These are phyloP conservation scores for Buteo buteo DNA, from an alignment of 2,113 vertebrate species.

Conservation along the genomic window DNA sequence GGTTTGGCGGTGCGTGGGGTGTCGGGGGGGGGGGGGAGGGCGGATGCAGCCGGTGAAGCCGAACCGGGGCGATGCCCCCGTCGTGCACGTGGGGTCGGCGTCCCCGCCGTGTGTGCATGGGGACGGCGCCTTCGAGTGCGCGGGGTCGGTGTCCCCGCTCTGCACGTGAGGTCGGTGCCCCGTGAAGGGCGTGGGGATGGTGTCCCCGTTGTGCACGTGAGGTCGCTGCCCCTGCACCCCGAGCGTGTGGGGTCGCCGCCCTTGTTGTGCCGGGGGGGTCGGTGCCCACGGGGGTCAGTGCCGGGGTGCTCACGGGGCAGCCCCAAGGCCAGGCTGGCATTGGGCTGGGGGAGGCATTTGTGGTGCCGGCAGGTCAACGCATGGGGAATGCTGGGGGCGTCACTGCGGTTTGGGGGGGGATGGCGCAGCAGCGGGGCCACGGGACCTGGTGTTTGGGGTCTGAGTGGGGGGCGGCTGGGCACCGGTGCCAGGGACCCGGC, in stretches of 20 bases:
- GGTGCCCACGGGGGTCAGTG: not conserved
- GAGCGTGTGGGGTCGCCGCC: not conserved
- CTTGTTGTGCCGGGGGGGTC: not conserved
- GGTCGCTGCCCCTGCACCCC: too few relatives aligned
- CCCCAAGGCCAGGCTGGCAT: not conserved
- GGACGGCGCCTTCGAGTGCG: not conserved
- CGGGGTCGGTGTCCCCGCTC: not conserved
- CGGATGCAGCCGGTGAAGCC: not conserved
- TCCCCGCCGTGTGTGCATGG: too few relatives aligned
- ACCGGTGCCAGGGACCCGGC: not conserved
- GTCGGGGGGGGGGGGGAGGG: rapidly evolving
- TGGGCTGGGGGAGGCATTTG: not conserved
- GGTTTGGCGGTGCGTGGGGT: rapidly evolving
- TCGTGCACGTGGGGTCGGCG: not conserved
- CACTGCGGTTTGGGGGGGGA: not conserved
- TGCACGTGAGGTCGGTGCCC: not conserved
- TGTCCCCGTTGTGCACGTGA: not conserved
- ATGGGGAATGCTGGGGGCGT: not conserved
- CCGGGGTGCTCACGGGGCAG: not conserved
- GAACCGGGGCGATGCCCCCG: rapidly evolving
- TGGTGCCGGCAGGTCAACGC: not conserved
- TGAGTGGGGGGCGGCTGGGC: not conserved
- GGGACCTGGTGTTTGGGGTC: not conserved
- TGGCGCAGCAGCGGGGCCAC: rapidly evolving
- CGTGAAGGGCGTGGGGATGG: not conserved